Percentiles rank a stretch among this genome's conserved stretches.
Conservation (phyloP, 1,140 invertebrate species). For the Psilanteris sp. region DNA sequence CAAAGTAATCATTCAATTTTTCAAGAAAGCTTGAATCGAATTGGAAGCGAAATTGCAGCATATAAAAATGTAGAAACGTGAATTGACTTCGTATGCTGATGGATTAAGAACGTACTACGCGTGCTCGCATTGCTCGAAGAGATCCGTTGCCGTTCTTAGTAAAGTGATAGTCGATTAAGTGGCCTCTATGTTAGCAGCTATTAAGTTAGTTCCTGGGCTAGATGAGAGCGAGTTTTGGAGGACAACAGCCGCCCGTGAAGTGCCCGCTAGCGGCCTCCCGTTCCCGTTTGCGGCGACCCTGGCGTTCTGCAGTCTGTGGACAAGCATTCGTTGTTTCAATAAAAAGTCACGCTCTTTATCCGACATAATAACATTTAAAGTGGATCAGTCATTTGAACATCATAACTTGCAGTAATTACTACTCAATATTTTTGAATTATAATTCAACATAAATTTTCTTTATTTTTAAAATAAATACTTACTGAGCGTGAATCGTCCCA, state of each 20-base stretch:
- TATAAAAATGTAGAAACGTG: constrained; percentile 30
- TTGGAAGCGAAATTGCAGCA: constrained; percentile 9
- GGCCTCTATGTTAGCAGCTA: constrained; percentile 74
- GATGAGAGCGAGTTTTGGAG: constrained; percentile 80
- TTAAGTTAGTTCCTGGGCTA: constrained; percentile 79
- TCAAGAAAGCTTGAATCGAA: not conserved
- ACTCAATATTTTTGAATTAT: too few relatives aligned
- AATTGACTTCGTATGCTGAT: constrained; percentile 28
- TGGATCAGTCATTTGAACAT: too few relatives aligned
- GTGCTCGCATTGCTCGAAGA: constrained; percentile 56
- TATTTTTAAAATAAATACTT: constrained; percentile 56
- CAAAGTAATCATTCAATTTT: too few relatives aligned
- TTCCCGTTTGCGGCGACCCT: constrained; percentile 79
- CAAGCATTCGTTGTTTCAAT: constrained; percentile 2
- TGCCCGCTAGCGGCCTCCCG: constrained; percentile 77
- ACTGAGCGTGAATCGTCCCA: constrained; percentile 79
- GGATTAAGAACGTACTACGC: constrained; percentile 33
- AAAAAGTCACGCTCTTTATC: too few relatives aligned
- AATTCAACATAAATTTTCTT: too few relatives aligned
- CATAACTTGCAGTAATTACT: too few relatives aligned
- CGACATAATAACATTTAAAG: too few relatives aligned
- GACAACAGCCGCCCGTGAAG: constrained; percentile 78
- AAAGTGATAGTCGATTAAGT: constrained; percentile 70
- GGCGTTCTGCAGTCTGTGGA: constrained; percentile 78
- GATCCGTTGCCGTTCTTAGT: constrained; percentile 49